Evolutionary conservation across 1,140 invertebrate genomes (phyloP).

Genomic region (Yoshiicerus persimilis): DNA sequence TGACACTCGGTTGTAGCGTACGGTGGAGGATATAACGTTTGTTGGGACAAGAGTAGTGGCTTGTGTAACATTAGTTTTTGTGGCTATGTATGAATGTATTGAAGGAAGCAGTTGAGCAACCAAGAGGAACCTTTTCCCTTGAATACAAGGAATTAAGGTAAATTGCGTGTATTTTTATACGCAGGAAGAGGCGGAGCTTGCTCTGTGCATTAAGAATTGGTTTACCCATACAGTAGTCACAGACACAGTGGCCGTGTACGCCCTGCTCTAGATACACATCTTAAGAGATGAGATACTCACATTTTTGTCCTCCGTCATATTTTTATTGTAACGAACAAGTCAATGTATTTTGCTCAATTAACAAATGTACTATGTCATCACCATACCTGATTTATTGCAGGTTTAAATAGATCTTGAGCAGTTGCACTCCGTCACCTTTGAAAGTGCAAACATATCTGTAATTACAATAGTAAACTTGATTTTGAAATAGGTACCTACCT

Average conservation of each 20-base stretch:
- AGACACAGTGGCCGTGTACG: background rate
- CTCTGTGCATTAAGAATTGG: background rate
- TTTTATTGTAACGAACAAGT: background rate
- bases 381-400: background rate
- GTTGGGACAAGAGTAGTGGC: background rate
- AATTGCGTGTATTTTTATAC: slow-evolving; percentile 29
- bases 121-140: slow-evolving; percentile 25
- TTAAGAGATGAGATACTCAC: background rate
- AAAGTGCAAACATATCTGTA: slow-evolving; percentile 2
- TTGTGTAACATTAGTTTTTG: background rate
- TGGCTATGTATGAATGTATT: background rate
- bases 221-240: background rate
- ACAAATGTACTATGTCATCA: background rate
- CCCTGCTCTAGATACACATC: slow-evolving; percentile 2
- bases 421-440: background rate
- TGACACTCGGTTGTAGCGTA: background rate
- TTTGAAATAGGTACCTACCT: background rate
- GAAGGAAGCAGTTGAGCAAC: slow-evolving; percentile 8
- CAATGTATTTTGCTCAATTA: background rate
- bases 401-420: slow-evolving; percentile 6
- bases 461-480: slow-evolving; percentile 13
- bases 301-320: background rate
- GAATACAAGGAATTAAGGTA: slow-evolving; percentile 25
- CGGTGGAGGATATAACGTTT: background rate
- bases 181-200: slow-evolving; percentile 28